A percentile compares a stretch with the other conserved stretches of the same genome.
These are phyloP conservation scores for Habroteleia sp. DNA, from an alignment of 2,888 invertebrate genomes.

Conservation along the genomic window DNA sequence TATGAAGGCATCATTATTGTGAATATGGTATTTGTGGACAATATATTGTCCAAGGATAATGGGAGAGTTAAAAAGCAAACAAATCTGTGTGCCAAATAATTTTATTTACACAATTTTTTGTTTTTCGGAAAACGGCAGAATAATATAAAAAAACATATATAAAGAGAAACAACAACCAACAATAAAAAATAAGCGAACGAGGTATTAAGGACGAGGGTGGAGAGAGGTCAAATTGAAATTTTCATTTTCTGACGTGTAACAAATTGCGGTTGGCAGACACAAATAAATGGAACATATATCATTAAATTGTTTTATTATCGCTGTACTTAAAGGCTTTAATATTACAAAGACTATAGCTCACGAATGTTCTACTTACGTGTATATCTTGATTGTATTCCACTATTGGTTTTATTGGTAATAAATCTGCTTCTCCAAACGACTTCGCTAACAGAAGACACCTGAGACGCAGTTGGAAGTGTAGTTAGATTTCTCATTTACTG, in stretches of 20 bases:
- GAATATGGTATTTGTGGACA: no score
- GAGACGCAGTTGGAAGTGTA: slow-evolving; percentile 75
- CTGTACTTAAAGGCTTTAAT: slow-evolving; percentile 35
- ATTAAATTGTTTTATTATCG: slow-evolving; percentile 51
- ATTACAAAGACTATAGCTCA: slow-evolving; percentile 57
- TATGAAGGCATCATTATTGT: no score
- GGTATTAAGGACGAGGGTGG: background rate
- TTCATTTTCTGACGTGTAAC: slow-evolving; percentile 2
- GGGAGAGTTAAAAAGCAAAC: no score
- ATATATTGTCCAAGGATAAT: no score
- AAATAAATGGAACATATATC: slow-evolving; percentile 26
- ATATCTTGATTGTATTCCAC: slow-evolving; percentile 74
- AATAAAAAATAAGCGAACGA: background rate
- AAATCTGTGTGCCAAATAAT: no score
- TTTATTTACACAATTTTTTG: no score
- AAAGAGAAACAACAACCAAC: background rate
- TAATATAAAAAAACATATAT: background rate
- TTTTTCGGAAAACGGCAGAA: no score
- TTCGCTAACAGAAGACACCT: slow-evolving; percentile 73
- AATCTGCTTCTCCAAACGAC: slow-evolving; percentile 75
- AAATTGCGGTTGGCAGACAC: slow-evolving; percentile 29
- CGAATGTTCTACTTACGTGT: slow-evolving; percentile 74
- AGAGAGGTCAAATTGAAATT: slow-evolving; percentile 7
- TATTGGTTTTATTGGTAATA: slow-evolving; percentile 78
- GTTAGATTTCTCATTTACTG: slow-evolving; percentile 70